Conservation (phyloP, 2,113 vertebrate species). For the Mixornis gularis region DNA sequence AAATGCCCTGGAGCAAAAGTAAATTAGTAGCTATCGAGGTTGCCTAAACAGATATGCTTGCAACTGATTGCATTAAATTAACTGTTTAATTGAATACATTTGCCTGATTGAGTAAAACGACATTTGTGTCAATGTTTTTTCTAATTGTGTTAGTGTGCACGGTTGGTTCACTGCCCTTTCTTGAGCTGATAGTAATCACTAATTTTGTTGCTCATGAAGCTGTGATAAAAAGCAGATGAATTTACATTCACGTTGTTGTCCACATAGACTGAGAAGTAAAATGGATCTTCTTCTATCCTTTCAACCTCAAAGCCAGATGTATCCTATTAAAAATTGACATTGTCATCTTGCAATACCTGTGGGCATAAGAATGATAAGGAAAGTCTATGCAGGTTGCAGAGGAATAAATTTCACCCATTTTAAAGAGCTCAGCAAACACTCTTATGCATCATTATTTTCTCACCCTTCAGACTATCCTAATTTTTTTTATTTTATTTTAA, state of each 20-base stretch:
- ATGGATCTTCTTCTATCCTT: not conserved
- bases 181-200: not conserved
- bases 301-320: not conserved
- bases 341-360: not conserved
- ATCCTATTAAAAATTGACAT: not conserved
- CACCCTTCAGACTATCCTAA: not conserved
- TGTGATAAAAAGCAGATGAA: not conserved
- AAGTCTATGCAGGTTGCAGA: not conserved
- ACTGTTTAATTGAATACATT: constrained; percentile 22
- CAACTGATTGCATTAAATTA: constrained; percentile 6
- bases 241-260: not conserved
- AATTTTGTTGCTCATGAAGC: not conserved
- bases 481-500: not conserved
- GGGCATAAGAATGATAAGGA: not conserved
- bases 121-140: not conserved
- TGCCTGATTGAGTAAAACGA: not conserved
- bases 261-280: not conserved
- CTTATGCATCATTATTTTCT: not conserved
- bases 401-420: not conserved
- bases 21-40: not conserved
- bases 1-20: not conserved
- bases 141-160: not conserved
- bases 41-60: constrained; percentile 1
- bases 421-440: not conserved
- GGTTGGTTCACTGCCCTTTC: not conserved